Evolutionary conservation across 2,888 invertebrate species (phyloP), one percentile per base, ranked within the genome.

Genomic region (Sarcophaga caerulescens): DNA sequence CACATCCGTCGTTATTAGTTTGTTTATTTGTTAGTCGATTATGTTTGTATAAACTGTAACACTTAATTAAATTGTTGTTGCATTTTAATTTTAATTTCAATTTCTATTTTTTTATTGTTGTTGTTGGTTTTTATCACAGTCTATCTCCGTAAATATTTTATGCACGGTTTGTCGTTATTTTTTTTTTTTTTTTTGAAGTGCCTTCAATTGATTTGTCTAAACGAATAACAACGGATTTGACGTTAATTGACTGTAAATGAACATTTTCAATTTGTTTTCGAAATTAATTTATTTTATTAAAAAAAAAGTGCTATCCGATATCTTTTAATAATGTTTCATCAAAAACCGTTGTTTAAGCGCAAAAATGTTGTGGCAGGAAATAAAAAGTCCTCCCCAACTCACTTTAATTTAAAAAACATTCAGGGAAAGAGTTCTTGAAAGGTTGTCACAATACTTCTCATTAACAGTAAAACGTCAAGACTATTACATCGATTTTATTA

Each of bases 61-160:
- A 76, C 76, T 76, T 76, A 76, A 76, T 76, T 57, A 76, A 66
- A 66, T 66, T 66, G 66, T 47, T 65, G 71, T 57, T 65, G 19
- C 74, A 63, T 63, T 35, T 52, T 44, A 14, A 76, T 57, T 44
- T 57, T 19, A 65, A 66, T 19, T 5, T n/a, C 17, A 10, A 12
- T 71, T 59, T 57, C 11, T 19, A 8, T 12, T 19, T 23, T 23
- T 1, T 52, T 23, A 17, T 52, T 19, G 12, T 47, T 21, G 47
- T 68, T 68, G 12, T 52, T 52, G 14, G 47, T 47, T 47, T 47
- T 47, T 47, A 47, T 14, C 35, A 35, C 35, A 35, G 8, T 35
- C 6, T 35, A 1, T 35, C 35, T 35, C 35, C 3, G 52, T 52
- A 52, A 52, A 52, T 52, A 52, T 52, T 52, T 52, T 52, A 52